These are phyloP conservation scores for Mungos mungo DNA, from an alignment of 2,113 vertebrate genomes.

Conservation along the genomic window DNA sequence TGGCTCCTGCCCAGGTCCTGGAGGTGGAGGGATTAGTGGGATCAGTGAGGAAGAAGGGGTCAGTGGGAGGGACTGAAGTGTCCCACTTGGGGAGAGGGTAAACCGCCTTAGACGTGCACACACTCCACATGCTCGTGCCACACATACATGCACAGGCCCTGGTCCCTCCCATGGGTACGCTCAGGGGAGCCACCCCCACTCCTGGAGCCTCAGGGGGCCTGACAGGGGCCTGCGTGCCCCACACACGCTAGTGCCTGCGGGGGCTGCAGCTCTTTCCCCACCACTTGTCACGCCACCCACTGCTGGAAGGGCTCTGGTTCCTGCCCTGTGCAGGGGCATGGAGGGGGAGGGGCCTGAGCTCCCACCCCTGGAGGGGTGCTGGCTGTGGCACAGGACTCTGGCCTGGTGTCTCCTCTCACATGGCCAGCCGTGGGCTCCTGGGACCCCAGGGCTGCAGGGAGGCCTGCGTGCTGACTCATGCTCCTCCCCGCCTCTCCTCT, in stretches of 20 bases:
- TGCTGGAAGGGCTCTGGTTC: not conserved
- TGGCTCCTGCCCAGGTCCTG: not conserved
- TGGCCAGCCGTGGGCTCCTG: not conserved
- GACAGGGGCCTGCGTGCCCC: not conserved
- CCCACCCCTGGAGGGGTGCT: conserved; percentile 55
- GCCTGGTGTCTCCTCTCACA: not conserved
- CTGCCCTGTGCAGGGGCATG: rapidly evolving
- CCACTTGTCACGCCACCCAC: not conserved
- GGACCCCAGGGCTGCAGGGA: conserved; percentile 11
- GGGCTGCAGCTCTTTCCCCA: not conserved
- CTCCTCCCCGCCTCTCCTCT: not conserved
- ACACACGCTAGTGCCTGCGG: not conserved
- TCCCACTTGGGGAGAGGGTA: not conserved
- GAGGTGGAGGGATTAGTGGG: not conserved
- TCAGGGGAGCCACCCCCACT: no score
- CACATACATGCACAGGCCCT: not conserved
- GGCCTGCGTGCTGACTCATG: conserved; percentile 63
- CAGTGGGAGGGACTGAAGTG: not conserved
- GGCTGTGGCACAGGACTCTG: not conserved
- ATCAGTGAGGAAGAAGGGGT: no score
- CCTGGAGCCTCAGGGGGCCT: not conserved
- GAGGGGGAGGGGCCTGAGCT: not conserved
- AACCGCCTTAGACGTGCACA: not conserved
- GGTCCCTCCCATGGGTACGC: not conserved
- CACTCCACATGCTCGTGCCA: not conserved